These are phyloP conservation scores for pig (Sus scrofa) DNA, from an alignment of 2,113 vertebrate species.

Conservation along the genomic window DNA sequence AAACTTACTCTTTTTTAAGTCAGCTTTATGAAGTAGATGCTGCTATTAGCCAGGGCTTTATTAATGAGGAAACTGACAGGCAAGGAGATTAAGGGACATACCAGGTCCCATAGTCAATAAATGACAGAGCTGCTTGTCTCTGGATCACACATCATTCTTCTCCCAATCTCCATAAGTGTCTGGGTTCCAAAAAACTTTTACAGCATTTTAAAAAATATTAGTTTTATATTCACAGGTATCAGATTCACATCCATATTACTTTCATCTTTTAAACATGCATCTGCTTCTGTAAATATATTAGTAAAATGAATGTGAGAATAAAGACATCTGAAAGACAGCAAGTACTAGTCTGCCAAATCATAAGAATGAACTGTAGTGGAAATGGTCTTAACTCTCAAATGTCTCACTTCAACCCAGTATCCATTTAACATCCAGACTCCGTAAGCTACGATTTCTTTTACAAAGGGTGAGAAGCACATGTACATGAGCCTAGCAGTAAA, in stretches of 20 bases:
- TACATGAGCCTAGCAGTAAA: neutral
- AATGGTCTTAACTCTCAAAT: neutral
- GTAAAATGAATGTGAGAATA: neutral
- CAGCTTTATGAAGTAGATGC: neutral
- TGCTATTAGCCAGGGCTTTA: neutral
- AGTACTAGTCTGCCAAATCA: neutral
- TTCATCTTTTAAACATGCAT: neutral
- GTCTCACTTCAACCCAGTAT: neutral
- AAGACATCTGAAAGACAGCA: neutral
- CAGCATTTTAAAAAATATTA: neutral
- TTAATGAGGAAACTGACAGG: neutral
- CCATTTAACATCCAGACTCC: neutral
- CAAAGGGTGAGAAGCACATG: neutral
- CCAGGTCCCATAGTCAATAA: neutral
- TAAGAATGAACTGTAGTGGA: neutral
- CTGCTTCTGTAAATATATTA: neutral
- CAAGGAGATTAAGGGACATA: neutral
- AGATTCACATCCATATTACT: neutral
- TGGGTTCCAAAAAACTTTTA: neutral
- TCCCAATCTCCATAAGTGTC: neutral
- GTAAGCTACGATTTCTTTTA: slow-evolving; percentile 15
- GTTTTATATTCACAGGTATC: neutral
- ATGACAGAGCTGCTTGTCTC: neutral
- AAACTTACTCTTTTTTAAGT: neutral
- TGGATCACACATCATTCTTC: neutral